Base-by-base conservation (phyloP, 2,888 invertebrate genomes). In the Cryptocephalus moraei region DNA sequence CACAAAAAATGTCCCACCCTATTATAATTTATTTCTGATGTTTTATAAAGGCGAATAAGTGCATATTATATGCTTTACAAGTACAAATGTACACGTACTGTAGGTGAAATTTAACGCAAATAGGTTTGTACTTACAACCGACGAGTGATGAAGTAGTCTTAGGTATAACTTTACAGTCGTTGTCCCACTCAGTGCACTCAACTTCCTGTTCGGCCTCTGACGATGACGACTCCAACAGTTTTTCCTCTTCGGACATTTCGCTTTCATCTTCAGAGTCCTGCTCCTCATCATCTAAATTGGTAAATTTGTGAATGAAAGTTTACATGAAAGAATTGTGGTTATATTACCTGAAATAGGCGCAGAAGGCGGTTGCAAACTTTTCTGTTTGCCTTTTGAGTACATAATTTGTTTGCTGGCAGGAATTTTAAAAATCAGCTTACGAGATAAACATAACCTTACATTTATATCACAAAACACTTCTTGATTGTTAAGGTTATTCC, bases 141-240 rank as follows among this genome's bases (percentile, higher is more conserved):
- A 42, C 53, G 12, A 58, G 39, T 33, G 46, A 22, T 9, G 50
- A 49, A 8, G 41, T 31, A 36, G n/a, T 38, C 39, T 47, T 49
- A 31, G 52, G 12, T 33, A 56, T 39, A 41, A 63, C 49, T 49
- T 55, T 55, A 50, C 63, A 65, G 48, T 67, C 66, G 33, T 57
- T 45, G 53, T 68, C 68, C 69, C 68, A 69, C 14, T 49, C 11
- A 43, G 62, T 61, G 54, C 67, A 66, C 34, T 67, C 65, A 33
- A 59, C 36, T 47, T 69, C 68, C 12, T 61, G 56, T 53, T 67
- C 67, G 51, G 61, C 62, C 44, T 63, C 66, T 6, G 65, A 63
- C 3, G 58, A 57, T 45, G 58, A 22, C 22, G 22, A 22, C 6
- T 22, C 22, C 22, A 22, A 22, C 4, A 58, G 14, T 13, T 48